Evolutionary conservation across 2,888 invertebrate genomes (phyloP).

Genomic region (Griposia aprilina): DNA sequence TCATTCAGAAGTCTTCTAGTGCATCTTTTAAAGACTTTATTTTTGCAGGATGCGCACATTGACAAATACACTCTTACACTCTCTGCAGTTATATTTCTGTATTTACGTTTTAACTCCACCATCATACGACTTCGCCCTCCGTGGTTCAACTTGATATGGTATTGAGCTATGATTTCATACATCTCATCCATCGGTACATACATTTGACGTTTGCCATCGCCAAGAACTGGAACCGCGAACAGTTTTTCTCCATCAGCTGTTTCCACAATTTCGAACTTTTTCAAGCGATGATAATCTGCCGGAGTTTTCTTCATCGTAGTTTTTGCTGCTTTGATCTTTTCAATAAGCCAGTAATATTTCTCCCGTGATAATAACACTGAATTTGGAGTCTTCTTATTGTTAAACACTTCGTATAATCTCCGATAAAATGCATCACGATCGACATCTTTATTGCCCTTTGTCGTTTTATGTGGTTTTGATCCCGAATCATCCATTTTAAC

Average conservation of each 20-base stretch:
- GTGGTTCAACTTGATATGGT: conserved; percentile 76
- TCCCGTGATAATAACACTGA: conserved; percentile 73
- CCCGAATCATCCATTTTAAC: conserved; percentile 37
- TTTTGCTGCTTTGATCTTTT: conserved; percentile 74
- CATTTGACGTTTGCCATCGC: conserved; percentile 63
- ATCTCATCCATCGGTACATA: conserved; percentile 76
- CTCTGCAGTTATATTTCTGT: conserved; percentile 78
- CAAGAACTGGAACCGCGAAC: conserved; percentile 62
- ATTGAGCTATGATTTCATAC: conserved; percentile 77
- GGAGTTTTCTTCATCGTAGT: conserved; percentile 68
- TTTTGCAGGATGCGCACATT: conserved; percentile 75
- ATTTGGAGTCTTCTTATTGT: conserved; percentile 70
- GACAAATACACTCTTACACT: conserved; percentile 76
- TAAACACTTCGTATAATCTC: conserved; percentile 70
- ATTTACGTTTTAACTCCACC: conserved; percentile 74
- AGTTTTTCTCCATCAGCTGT: conserved; percentile 74
- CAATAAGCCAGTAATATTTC: conserved; percentile 70
- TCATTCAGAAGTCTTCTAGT: conserved; percentile 38
- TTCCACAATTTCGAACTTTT: conserved; percentile 73
- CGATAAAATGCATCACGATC: conserved; percentile 74
- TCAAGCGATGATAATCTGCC: conserved; percentile 75
- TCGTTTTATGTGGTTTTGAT: conserved; percentile 19
- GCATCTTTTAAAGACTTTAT: conserved; percentile 62
- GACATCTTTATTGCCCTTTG: conserved; percentile 57
- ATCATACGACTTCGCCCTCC: conserved; percentile 77